Evolutionary conservation across 1,140 invertebrate species (phyloP).

Genomic region (Hermetia illucens): DNA sequence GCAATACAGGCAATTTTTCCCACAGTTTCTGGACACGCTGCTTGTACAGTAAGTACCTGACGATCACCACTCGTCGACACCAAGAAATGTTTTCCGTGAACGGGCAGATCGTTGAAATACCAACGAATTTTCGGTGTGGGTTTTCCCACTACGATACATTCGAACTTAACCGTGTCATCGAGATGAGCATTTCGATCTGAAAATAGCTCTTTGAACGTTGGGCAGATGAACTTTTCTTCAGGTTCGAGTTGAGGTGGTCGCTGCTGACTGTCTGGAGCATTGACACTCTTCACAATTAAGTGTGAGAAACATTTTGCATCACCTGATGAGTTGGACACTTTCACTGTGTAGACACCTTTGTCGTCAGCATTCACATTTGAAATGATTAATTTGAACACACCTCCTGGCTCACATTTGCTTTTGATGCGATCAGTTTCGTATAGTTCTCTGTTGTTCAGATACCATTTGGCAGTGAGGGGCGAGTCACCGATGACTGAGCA

Average conservation of each 20-base stretch:
- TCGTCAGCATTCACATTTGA: slow-evolving; percentile 41
- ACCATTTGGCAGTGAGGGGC: slow-evolving; percentile 55
- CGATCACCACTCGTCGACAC: slow-evolving; percentile 53
- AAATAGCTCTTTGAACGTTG: slow-evolving; percentile 51
- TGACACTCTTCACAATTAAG: slow-evolving; percentile 50
- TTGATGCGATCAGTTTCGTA: slow-evolving; percentile 34
- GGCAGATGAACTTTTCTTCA: slow-evolving; percentile 41
- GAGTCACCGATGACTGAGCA: slow-evolving; percentile 57
- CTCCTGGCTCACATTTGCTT: slow-evolving; percentile 34
- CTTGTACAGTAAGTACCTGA: slow-evolving; percentile 51
- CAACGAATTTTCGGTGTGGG: slow-evolving; percentile 62
- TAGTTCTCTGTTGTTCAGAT: slow-evolving; percentile 51
- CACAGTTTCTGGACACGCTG: slow-evolving; percentile 37
- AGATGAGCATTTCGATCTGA: slow-evolving; percentile 35
- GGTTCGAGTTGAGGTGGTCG: slow-evolving; percentile 29
- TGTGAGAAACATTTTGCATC: slow-evolving; percentile 69
- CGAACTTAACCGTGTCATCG: slow-evolving; percentile 49
- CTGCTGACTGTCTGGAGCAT: slow-evolving; percentile 19
- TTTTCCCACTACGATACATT: slow-evolving; percentile 53
- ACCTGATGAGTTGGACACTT: slow-evolving; percentile 54
- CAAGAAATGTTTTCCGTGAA: slow-evolving; percentile 54
- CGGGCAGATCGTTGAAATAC: slow-evolving; percentile 54
- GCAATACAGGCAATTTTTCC: slow-evolving; percentile 60
- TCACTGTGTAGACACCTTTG: slow-evolving; percentile 62
- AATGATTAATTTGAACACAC: slow-evolving; percentile 43